These are phyloP conservation scores for Paraescarpia echinospica DNA, from an alignment of 1,140 invertebrate genomes.

Conservation along the genomic window DNA sequence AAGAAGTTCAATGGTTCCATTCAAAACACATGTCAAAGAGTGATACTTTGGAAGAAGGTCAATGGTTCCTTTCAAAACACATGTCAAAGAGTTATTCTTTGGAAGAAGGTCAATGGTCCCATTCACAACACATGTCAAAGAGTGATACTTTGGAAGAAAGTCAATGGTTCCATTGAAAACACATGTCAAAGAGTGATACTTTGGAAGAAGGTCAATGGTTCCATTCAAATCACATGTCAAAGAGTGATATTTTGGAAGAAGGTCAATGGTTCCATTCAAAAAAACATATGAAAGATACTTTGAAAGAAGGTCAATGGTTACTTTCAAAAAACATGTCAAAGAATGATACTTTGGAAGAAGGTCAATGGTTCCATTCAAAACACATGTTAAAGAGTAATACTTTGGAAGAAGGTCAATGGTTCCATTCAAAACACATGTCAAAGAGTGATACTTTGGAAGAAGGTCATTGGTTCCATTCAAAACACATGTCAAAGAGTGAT, in stretches of 20 bases:
- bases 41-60: not conserved
- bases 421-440: not conserved
- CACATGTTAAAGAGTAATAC: not conserved
- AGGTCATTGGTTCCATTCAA: not conserved
- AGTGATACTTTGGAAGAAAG: not conserved
- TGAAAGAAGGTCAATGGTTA: not conserved
- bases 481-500: not conserved
- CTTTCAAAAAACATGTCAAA: not conserved
- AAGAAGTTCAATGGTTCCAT: not conserved
- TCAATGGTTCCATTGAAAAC: not conserved
- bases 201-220: not conserved
- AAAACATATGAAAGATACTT: not conserved
- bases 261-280: not conserved
- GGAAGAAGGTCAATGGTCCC: not conserved
- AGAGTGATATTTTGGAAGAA: not conserved
- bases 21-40: not conserved
- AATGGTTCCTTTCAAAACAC: not conserved
- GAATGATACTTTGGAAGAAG: not conserved
- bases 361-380: not conserved
- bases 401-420: not conserved
- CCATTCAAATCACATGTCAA: not conserved
- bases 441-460: not conserved
- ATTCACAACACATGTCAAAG: not conserved
- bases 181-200: not conserved
- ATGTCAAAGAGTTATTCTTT: not conserved